Conservation (phyloP, 2,888 invertebrate genomes). For the Caenorhabditis plicata region DNA sequence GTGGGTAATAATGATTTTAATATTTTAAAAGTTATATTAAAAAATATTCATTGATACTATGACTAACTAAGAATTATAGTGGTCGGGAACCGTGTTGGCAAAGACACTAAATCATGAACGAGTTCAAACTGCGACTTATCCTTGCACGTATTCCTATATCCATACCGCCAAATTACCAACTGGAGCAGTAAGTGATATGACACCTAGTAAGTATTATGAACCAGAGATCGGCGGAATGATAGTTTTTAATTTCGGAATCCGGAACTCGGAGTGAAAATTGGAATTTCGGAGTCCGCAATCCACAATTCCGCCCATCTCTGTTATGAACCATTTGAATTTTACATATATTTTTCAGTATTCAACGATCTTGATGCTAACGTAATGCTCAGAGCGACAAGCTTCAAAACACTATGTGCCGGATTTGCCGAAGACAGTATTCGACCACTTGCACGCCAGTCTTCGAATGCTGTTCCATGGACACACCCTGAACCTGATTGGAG, state of each 20-base stretch:
- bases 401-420: slow-evolving; percentile 59
- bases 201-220: slow-evolving; percentile 74
- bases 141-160: slow-evolving; percentile 61
- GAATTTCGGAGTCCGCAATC: too few relatives aligned
- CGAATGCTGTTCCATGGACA: slow-evolving; percentile 57
- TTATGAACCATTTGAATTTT: background rate
- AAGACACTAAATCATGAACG: slow-evolving; percentile 49
- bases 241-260: too few relatives aligned
- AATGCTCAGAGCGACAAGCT: slow-evolving; percentile 74
- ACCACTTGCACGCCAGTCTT: slow-evolving; percentile 31
- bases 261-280: too few relatives aligned
- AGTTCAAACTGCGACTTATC: slow-evolving; percentile 56
- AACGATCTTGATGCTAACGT: slow-evolving; percentile 84
- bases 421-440: slow-evolving; percentile 50
- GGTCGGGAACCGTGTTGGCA: slow-evolving; percentile 55
- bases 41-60: background rate
- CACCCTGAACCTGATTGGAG: slow-evolving; percentile 79
- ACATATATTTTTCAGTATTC: slow-evolving; percentile 71
- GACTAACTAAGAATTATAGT: slow-evolving; percentile 34
- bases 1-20: background rate
- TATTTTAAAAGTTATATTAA: background rate
- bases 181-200: slow-evolving; percentile 70
- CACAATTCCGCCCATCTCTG: background rate
- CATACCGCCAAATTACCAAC: slow-evolving; percentile 53
- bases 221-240: too few relatives aligned